Base-by-base conservation (phyloP, 2,888 invertebrate genomes). In the Myopa tessellatipennis region DNA sequence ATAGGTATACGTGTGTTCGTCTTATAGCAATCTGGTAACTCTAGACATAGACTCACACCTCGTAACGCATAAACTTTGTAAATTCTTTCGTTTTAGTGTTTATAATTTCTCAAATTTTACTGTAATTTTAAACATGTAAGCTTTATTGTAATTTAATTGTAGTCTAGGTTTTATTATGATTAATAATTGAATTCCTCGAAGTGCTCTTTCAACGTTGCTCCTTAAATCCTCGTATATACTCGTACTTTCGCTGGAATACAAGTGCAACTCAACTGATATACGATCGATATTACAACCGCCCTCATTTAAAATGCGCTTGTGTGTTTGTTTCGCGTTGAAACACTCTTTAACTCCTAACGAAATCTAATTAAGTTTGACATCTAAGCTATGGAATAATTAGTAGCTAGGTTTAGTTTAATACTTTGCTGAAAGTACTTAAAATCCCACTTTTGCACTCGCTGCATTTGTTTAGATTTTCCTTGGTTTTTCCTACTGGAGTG, bases 401-500 rank as follows among this genome's bases (percentile, higher is more conserved):
- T n/a, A 18, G 26, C 36, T 38, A 6, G 34, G 38, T 65, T 65
- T 26, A 7, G 3, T 69, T 26, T 69, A 69, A 69, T 69, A 69
- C 69, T 69, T 65, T 60, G 26, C 52, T 65, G 58, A 68, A 74
- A 74, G 71, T 78, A 74, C 72, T 74, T 70, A 58, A 78, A 78
- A 78, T 78, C 70, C 78, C 78, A 74, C 78, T 52, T 65, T 69
- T 50, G 50, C 50, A 50, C 50, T 50, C 7, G 50, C 50, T 12
- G 50, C 50, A 12, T 12, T n/a, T 8, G 7, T 10, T 45, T 6
- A 45, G 10, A 45, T 45, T 45, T 8, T 10, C 6, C 45, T 10
- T 45, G 16, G 38, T 71, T 78, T 74, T 52, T 71, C 45, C 76
- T 84, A 88, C 75, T 85, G 85, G 71, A 83, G 80, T 26, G 86